Evolutionary conservation across 2,888 invertebrate genomes (phyloP), one percentile per base, ranked within the genome.

Genomic region (Parochlus steinenii): DNA sequence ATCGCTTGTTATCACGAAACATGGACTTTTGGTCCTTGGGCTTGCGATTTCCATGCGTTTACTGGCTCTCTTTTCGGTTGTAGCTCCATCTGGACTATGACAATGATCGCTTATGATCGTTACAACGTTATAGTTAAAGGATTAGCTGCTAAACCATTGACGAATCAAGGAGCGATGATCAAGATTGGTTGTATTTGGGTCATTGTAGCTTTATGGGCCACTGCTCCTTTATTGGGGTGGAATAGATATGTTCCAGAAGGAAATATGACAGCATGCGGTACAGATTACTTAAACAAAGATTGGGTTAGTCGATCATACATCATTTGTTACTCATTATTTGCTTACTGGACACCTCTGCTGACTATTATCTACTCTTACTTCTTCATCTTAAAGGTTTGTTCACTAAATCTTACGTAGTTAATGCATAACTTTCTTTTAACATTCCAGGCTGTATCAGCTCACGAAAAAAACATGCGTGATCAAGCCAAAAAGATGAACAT

Each of bases 401-500:
- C 7, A 3, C n/a, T 10, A 10, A 8, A n/a, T n/a, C n/a, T n/a
- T n/a, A n/a, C n/a, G n/a, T n/a, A n/a, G n/a, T n/a, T n/a, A n/a
- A n/a, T n/a, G n/a, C n/a, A n/a, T n/a, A n/a, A n/a, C n/a, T n/a
- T n/a, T n/a, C n/a, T n/a, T n/a, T n/a, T n/a, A n/a, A n/a, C n/a
- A n/a, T n/a, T n/a, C n/a, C n/a, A 65, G 68, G 83, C 83, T 44
- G 83, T 83, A 39, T 66, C 77, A 39, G 78, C 77, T 46, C 87
- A 87, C 62, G 86, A 87, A 57, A 82, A 74, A 50, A 69, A 67
- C 27, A 83, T 87, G 81, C 67, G 82, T 47, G 86, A 85, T 55
- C 86, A 87, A 60, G 87, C 87, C 35, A 86, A 86, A 60, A 87
- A 87, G 61, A 87, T 87, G 87, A 87, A 87, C 56, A 86, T 87